Evolutionary conservation across 2,797 vertebrate species (phyloP).

Genomic region (Cryptoprocta ferox): DNA sequence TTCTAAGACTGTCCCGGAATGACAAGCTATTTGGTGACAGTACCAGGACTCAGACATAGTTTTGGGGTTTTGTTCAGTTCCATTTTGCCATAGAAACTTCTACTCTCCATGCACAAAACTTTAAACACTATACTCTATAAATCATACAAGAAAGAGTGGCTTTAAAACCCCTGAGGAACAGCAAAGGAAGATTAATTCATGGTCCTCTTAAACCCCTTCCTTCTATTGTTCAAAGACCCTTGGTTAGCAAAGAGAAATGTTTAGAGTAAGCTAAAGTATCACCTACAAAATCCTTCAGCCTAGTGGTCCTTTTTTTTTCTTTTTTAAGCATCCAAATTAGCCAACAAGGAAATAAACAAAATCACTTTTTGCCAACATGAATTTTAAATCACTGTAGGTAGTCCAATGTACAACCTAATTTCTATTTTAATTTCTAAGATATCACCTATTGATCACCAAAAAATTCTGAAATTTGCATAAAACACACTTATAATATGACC

Average conservation of each 20-base stretch:
- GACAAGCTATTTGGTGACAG: not conserved
- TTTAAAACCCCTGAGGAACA: not conserved
- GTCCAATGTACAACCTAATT: not conserved
- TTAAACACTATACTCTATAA: not conserved
- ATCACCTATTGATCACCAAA: not conserved
- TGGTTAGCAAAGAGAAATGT: not conserved
- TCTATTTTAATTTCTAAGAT: slow-evolving; percentile 3
- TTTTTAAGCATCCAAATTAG: not conserved
- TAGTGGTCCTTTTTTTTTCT: not conserved
- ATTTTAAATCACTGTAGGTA: not conserved
- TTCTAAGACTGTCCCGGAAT: not conserved
- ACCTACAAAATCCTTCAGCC: not conserved
- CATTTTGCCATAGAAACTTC: not conserved
- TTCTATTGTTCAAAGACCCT: not conserved
- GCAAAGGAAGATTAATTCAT: not conserved
- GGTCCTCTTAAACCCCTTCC: not conserved
- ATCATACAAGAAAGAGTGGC: not conserved
- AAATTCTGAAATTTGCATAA: not conserved
- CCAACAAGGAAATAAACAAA: not conserved
- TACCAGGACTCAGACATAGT: not conserved
- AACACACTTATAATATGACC: not conserved
- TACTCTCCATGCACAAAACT: not conserved
- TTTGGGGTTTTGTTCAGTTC: not conserved
- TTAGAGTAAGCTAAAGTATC: not conserved
- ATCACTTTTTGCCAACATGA: not conserved